Percentiles rank a stretch among this genome's conserved stretches.
phyloP scores from a whole-genome alignment of 2,797 vertebrate genomes.

The Neosalanx taihuensis region DNA sequence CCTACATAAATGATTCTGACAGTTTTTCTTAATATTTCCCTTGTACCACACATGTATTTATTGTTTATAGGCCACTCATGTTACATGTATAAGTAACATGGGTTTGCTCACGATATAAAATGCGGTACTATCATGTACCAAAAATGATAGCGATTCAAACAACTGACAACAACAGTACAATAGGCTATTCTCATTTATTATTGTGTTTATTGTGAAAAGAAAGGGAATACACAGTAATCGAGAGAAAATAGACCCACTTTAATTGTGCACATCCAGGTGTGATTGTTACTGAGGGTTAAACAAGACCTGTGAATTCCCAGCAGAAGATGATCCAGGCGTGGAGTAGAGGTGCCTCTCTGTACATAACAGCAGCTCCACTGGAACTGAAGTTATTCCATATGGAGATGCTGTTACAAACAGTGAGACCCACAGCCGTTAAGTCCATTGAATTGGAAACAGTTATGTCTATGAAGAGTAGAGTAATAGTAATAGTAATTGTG shows the following conservation, averaged over 20 bases:
- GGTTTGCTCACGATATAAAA: too few species aligned
- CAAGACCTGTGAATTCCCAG: too few species aligned
- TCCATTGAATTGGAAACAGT: neutral
- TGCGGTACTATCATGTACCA: too few species aligned
- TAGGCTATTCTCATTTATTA: neutral
- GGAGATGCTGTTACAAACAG: conserved; percentile 92
- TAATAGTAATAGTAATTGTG: neutral
- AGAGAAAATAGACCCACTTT: neutral
- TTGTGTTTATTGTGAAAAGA: conserved; percentile 6
- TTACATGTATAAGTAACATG: too few species aligned
- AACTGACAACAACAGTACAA: neutral
- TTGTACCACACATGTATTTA: neutral
- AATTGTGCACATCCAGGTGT: neutral
- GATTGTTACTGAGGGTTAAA: neutral
- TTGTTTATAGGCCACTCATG: neutral
- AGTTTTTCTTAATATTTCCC: too few species aligned
- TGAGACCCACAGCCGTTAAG: conserved; percentile 57
- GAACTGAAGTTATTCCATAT: conserved; percentile 82
- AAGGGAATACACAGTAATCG: neutral
- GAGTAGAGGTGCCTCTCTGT: conserved; percentile 66
- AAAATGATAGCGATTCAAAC: too few species aligned
- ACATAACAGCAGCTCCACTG: conserved; percentile 88
- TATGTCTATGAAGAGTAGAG: neutral
- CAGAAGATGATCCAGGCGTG: conserved; percentile 5
- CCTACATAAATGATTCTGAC: too few species aligned